phyloP scores from a whole-genome alignment of 2,888 invertebrate genomes.

The Pardosa pseudoannulata region DNA sequence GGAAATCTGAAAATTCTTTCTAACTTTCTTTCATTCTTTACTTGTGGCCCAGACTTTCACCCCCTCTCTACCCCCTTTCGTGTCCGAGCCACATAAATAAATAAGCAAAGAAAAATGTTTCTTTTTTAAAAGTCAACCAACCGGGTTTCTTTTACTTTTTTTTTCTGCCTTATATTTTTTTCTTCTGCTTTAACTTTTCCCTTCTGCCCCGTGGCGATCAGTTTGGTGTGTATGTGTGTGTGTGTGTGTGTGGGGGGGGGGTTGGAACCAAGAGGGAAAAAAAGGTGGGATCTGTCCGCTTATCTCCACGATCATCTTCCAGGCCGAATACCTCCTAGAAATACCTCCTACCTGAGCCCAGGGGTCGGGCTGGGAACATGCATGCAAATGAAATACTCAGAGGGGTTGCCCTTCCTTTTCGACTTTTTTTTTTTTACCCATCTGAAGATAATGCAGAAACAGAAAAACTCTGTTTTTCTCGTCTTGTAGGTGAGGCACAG shows the following conservation, averaged over 20 bases:
- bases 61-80: neutral
- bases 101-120: slow-evolving; percentile 37
- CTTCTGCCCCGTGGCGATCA: slow-evolving; percentile 15
- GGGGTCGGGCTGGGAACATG: slow-evolving; percentile 20
- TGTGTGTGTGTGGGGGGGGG: slow-evolving; percentile 16
- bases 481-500: neutral
- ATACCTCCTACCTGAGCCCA: slow-evolving; percentile 10
- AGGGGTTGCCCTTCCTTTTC: neutral
- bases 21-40: slow-evolving; percentile 34
- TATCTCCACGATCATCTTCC: slow-evolving; percentile 45
- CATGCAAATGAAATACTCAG: slow-evolving; percentile 57
- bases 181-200: neutral
- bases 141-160: slow-evolving; percentile 19
- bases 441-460: neutral
- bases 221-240: neutral
- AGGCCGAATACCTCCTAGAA: slow-evolving; percentile 26
- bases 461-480: neutral
- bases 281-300: slow-evolving; percentile 25
- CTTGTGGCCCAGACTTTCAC: slow-evolving; percentile 31
- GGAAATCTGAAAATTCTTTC: slow-evolving; percentile 44
- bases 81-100: slow-evolving; percentile 24
- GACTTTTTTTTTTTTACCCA: neutral
- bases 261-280: neutral
- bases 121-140: slow-evolving; percentile 62
- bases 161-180: no score